Conservation (phyloP, 2,113 vertebrate genomes). For the Nerophis lumbriciformis region DNA sequence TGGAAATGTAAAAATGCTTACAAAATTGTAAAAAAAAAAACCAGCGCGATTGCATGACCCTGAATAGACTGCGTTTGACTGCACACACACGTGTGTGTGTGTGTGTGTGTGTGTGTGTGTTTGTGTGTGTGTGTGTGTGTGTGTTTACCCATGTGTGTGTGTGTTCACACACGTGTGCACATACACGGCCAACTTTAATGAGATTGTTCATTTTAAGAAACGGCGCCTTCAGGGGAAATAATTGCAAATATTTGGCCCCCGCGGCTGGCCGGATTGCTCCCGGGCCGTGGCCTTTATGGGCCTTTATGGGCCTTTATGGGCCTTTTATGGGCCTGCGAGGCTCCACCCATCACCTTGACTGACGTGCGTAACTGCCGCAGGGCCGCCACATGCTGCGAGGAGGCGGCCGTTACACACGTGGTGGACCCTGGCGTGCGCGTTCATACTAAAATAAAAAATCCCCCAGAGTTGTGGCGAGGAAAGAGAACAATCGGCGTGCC, state of each 20-base stretch:
- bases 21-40: too few relatives aligned
- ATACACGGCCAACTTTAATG: constrained; percentile 54
- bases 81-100: too few relatives aligned
- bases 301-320: constrained; percentile 35
- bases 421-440: not conserved
- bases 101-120: too few relatives aligned
- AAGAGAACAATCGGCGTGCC: constrained; percentile 63
- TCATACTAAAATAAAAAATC: constrained; percentile 2
- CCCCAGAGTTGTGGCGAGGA: constrained; percentile 26
- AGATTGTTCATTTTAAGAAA: constrained; percentile 64
- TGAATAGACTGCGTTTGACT: too few relatives aligned
- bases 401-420: constrained; percentile 4
- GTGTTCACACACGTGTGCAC: too few relatives aligned
- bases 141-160: too few relatives aligned
- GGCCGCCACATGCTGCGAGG: constrained; percentile 13
- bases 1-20: too few relatives aligned
- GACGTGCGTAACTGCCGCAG: constrained; percentile 48
- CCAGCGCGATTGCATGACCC: too few relatives aligned
- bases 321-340: constrained; percentile 29
- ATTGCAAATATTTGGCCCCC: constrained; percentile 57
- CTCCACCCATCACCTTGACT: constrained; percentile 47
- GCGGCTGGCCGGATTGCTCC: constrained; percentile 57
- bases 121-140: too few relatives aligned
- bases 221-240: constrained; percentile 62
- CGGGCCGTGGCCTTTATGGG: constrained; percentile 59